These are phyloP conservation scores for Dynastes tityus DNA, from an alignment of 2,888 invertebrate genomes.

Conservation along the genomic window DNA sequence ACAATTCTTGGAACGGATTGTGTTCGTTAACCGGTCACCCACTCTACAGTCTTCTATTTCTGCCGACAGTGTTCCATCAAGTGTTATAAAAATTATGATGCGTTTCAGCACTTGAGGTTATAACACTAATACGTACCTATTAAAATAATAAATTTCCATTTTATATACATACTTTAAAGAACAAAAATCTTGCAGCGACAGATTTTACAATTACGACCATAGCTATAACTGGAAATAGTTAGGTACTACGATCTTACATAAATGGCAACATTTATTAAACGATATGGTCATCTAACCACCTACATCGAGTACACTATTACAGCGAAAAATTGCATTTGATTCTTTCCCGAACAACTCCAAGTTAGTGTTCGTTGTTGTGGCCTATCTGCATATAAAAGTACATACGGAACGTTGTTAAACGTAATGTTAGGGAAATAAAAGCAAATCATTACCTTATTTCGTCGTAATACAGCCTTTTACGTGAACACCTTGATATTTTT, in stretches of 20 bases:
- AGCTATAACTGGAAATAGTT: not conserved
- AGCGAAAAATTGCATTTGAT: slow-evolving; percentile 22
- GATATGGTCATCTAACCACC: slow-evolving; percentile 13
- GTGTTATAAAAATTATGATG: too few species aligned
- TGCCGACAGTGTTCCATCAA: too few species aligned
- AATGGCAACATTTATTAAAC: slow-evolving; percentile 21
- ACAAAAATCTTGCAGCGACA: not conserved
- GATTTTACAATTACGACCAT: slow-evolving; percentile 26
- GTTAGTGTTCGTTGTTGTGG: slow-evolving; percentile 39
- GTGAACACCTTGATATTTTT: slow-evolving; percentile 55
- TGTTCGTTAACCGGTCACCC: too few species aligned
- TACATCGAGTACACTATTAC: not conserved
- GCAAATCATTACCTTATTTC: slow-evolving; percentile 41
- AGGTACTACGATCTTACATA: not conserved
- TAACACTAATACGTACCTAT: not conserved
- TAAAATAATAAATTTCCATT: slow-evolving; percentile 10
- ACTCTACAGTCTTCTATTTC: too few species aligned
- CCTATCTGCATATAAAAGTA: slow-evolving; percentile 22
- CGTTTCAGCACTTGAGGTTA: not conserved
- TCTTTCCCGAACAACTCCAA: slow-evolving; percentile 1
- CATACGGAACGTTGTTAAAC: slow-evolving; percentile 32
- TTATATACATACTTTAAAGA: slow-evolving; percentile 19
- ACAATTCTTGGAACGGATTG: too few species aligned
- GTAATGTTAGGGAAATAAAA: slow-evolving; percentile 42
- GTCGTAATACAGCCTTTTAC: slow-evolving; percentile 43